These are phyloP conservation scores for Acrossocheilus wenchowensis DNA, from an alignment of 2,797 vertebrate genomes.

Conservation along the genomic window DNA sequence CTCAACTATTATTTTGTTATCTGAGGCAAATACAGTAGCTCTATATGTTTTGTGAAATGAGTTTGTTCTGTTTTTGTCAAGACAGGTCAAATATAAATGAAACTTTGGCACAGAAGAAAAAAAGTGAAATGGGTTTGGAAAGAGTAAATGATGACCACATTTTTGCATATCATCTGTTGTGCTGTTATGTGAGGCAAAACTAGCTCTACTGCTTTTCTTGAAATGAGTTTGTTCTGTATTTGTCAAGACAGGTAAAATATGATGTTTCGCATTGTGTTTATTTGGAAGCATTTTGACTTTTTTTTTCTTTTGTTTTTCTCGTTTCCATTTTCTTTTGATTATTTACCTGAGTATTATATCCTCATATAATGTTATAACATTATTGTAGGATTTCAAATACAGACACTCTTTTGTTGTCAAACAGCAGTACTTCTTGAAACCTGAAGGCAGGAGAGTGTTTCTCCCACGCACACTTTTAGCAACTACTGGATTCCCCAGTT, in stretches of 20 bases:
- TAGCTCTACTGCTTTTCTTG: neutral
- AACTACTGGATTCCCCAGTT: neutral
- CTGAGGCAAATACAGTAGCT: neutral
- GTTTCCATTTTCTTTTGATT: conserved; percentile 8
- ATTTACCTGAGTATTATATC: conserved; percentile 1
- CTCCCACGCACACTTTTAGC: conserved; percentile 17
- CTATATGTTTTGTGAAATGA: neutral
- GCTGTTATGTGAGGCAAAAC: neutral
- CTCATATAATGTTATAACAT: neutral
- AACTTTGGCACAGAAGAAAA: neutral
- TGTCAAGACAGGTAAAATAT: conserved; percentile 20
- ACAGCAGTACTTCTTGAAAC: conserved; percentile 31
- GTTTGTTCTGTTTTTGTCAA: neutral
- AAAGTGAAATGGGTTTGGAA: neutral
- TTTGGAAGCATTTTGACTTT: conserved; percentile 8
- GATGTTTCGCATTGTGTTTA: neutral
- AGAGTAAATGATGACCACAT: neutral
- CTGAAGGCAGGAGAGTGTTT: conserved; percentile 8
- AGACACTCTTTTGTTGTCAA: conserved; percentile 19
- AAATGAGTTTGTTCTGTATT: neutral
- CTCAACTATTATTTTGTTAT: neutral
- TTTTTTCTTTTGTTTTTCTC: neutral
- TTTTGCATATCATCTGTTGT: neutral
- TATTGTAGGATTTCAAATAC: neutral
- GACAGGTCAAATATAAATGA: too few species aligned